Conservation (phyloP, 2,113 vertebrate genomes). For the Etheostoma cragini region DNA sequence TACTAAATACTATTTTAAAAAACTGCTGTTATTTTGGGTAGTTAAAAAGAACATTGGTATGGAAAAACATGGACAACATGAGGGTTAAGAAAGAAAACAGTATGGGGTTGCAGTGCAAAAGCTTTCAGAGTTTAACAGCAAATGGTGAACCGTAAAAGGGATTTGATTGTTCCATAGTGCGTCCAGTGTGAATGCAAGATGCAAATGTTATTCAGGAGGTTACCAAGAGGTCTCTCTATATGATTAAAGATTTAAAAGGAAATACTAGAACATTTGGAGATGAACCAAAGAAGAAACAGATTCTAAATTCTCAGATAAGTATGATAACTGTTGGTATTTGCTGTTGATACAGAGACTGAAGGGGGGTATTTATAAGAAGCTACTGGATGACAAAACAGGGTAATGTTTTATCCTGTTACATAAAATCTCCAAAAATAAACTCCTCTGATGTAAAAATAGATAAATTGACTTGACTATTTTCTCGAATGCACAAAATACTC, state of each 20-base stretch:
- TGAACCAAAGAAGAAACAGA: conserved; percentile 10
- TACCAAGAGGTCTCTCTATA: neutral
- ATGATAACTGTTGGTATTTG: neutral
- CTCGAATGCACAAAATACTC: neutral
- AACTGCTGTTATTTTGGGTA: too few relatives aligned
- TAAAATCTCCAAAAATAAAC: conserved; percentile 17
- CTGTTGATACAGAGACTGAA: conserved; percentile 8
- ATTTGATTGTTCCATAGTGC: neutral
- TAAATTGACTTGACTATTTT: conserved; percentile 7
- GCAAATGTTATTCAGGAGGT: neutral
- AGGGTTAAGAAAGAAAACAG: too few relatives aligned
- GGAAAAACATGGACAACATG: too few relatives aligned
- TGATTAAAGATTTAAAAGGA: neutral
- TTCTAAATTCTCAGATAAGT: neutral
- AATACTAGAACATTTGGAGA: neutral
- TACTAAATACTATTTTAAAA: too few relatives aligned
- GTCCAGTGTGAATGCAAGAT: neutral
- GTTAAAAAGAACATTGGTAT: too few relatives aligned
- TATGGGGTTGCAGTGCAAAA: neutral
- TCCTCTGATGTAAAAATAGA: conserved; percentile 27
- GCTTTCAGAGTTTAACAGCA: neutral
- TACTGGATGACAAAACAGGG: conserved; percentile 3
- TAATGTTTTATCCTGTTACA: conserved; percentile 13
- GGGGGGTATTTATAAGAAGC: neutral
- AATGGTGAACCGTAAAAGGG: neutral